These are phyloP conservation scores for Forbesichthys agassizii DNA, from an alignment of 2,113 vertebrate genomes.

Conservation along the genomic window DNA sequence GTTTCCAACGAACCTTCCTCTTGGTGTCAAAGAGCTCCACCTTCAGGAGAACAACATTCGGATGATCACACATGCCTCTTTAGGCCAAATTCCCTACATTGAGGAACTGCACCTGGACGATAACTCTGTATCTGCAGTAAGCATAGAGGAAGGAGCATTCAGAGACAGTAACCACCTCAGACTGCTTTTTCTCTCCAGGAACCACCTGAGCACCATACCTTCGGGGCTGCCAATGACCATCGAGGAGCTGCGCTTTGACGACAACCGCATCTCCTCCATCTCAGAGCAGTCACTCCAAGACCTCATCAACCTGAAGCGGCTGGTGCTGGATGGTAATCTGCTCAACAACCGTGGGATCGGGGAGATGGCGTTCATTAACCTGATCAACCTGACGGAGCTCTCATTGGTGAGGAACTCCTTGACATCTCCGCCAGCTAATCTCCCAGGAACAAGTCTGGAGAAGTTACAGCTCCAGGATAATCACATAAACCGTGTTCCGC, in stretches of 20 bases:
- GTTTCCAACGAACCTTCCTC: constrained; percentile 95
- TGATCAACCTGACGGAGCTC: constrained; percentile 94
- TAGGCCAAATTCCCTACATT: constrained; percentile 94
- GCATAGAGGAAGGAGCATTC: constrained; percentile 97
- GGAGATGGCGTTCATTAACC: constrained; percentile 92
- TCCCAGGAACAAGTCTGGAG: constrained; percentile 90
- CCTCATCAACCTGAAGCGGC: constrained; percentile 95
- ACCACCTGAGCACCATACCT: constrained; percentile 97
- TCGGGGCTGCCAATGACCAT: constrained; percentile 94
- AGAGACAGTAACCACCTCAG: constrained; percentile 93
- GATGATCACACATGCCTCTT: constrained; percentile 92
- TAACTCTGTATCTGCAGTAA: constrained; percentile 96
- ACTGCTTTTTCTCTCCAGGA: constrained; percentile 95
- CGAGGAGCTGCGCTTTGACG: constrained; percentile 96
- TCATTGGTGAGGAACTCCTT: constrained; percentile 94
- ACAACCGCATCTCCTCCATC: constrained; percentile 98
- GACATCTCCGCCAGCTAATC: constrained; percentile 89
- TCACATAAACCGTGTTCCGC: constrained; percentile 92
- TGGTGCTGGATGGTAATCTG: constrained; percentile 96
- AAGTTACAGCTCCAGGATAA: constrained; percentile 98
- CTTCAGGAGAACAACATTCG: constrained; percentile 98
- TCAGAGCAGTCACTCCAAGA: constrained; percentile 93
- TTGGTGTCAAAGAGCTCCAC: constrained; percentile 95
- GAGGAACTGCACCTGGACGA: constrained; percentile 98
- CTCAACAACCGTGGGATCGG: constrained; percentile 94